Percentiles rank a stretch among this genome's conserved stretches.
phyloP scores from a whole-genome alignment of 2,888 invertebrate genomes.

The Thymelicus acteon region DNA sequence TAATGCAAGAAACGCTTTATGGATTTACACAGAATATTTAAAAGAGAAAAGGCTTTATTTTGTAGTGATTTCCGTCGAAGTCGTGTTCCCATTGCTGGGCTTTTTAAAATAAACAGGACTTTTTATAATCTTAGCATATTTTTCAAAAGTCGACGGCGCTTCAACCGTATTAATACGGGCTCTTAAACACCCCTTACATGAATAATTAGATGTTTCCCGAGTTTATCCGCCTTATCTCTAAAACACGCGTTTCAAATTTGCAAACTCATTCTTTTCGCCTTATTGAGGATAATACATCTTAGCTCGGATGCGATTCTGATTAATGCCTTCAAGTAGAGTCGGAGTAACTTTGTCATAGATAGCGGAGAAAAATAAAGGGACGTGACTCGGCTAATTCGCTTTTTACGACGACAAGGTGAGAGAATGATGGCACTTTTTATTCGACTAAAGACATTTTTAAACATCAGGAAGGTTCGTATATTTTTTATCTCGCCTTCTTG shows the following conservation, averaged over 20 bases:
- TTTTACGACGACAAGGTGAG: slow-evolving; percentile 48
- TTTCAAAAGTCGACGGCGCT: slow-evolving; percentile 64
- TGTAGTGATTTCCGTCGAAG: slow-evolving; percentile 70
- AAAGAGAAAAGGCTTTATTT: slow-evolving; percentile 63
- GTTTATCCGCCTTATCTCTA: slow-evolving; percentile 78
- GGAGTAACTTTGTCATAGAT: slow-evolving; percentile 80
- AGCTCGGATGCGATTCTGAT: slow-evolving; percentile 78
- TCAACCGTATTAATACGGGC: slow-evolving; percentile 74
- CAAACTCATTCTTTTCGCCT: slow-evolving; percentile 82
- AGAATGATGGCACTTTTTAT: slow-evolving; percentile 38
- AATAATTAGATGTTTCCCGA: slow-evolving; percentile 82
- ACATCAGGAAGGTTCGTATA: slow-evolving; percentile 38
- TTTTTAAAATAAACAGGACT: slow-evolving; percentile 73
- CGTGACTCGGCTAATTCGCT: slow-evolving; percentile 80
- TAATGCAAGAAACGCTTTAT: slow-evolving; percentile 52
- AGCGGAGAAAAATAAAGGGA: slow-evolving; percentile 80
- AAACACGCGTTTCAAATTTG: slow-evolving; percentile 82
- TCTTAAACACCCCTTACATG: slow-evolving; percentile 82
- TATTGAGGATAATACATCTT: slow-evolving; percentile 83
- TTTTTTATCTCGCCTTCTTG: slow-evolving; percentile 24
- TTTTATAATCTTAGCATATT: slow-evolving; percentile 71
- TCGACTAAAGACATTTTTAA: slow-evolving; percentile 27
- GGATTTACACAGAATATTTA: slow-evolving; percentile 59
- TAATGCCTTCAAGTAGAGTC: slow-evolving; percentile 76
- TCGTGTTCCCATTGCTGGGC: slow-evolving; percentile 69